A percentile compares a stretch with the other conserved stretches of the same genome.
These are phyloP conservation scores for Harlomillsia oculata DNA, from an alignment of 1,140 invertebrate species.

Conservation along the genomic window DNA sequence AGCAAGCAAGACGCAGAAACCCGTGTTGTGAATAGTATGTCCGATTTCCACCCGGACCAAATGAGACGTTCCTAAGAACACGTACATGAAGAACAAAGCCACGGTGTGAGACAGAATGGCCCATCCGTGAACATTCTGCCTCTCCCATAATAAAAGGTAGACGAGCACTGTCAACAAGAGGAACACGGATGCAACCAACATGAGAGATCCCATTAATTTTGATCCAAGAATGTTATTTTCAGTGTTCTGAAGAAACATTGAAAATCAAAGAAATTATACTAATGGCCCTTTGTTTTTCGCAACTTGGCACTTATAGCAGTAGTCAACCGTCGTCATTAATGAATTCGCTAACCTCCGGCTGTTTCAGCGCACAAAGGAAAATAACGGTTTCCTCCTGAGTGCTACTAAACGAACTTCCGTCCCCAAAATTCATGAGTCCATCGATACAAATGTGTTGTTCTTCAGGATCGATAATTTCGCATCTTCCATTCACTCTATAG, in stretches of 20 bases:
- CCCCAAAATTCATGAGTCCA: not conserved
- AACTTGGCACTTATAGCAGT: too few relatives aligned
- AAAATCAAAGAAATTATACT: not conserved
- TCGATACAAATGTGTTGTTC: constrained; percentile 2
- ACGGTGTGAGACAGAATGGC: constrained; percentile 1
- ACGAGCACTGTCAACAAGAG: constrained; percentile 17
- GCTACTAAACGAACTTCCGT: not conserved
- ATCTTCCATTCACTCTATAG: not conserved
- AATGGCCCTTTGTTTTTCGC: not conserved
- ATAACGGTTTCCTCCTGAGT: not conserved
- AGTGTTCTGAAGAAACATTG: too few relatives aligned
- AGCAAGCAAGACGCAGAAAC: not conserved
- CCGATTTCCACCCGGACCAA: not conserved
- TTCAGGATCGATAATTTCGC: not conserved
- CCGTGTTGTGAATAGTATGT: not conserved
- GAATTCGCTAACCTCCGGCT: too few relatives aligned
- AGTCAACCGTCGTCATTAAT: too few relatives aligned
- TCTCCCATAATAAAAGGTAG: constrained; percentile 11
- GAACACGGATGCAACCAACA: not conserved
- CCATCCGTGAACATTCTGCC: constrained; percentile 7
- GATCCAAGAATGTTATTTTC: too few relatives aligned
- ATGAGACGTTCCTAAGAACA: not conserved
- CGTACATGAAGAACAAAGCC: constrained; percentile 6
- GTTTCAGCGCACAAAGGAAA: too few relatives aligned
- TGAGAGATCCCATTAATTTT: not conserved